Conservation (phyloP, 2,888 invertebrate species). For the Pandemis cinnamomeana region DNA sequence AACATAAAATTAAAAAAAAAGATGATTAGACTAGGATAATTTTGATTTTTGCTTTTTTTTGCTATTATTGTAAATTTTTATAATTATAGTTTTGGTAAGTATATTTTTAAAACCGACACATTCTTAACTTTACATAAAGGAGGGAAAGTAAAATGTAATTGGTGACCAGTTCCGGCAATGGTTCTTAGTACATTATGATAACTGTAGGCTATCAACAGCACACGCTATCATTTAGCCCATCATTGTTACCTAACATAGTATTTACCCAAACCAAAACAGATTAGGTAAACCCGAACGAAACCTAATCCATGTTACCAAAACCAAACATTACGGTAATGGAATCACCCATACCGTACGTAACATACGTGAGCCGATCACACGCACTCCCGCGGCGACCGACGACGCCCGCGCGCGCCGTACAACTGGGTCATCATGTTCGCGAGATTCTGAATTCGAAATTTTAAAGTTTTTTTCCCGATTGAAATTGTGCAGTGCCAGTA, state of each 20-base stretch:
- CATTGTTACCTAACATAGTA: neutral
- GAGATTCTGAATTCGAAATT: conserved; percentile 53
- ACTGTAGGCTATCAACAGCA: neutral
- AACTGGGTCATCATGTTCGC: conserved; percentile 60
- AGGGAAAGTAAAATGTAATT: neutral
- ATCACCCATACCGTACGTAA: conserved; percentile 58
- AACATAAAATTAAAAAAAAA: no score
- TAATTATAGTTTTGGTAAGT: no score
- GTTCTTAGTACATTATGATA: neutral
- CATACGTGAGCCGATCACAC: conserved; percentile 52
- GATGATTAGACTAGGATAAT: no score
- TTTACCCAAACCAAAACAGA: conserved; percentile 15
- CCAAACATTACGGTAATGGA: conserved; percentile 71
- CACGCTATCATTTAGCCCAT: neutral
- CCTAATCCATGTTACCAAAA: conserved; percentile 48
- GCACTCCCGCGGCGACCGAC: conserved; percentile 69
- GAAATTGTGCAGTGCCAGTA: conserved; percentile 41
- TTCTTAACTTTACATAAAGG: no score
- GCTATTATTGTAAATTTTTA: no score
- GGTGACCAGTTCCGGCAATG: no score
- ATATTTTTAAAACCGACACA: no score
- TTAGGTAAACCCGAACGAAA: conserved; percentile 31
- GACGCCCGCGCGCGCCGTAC: conserved; percentile 63
- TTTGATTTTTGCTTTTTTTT: no score
- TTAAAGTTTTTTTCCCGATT: conserved; percentile 42